Percentiles rank a stretch among this genome's conserved stretches.
These are phyloP conservation scores for Morpho achilles DNA, from an alignment of 2,888 invertebrate genomes.

Conservation along the genomic window DNA sequence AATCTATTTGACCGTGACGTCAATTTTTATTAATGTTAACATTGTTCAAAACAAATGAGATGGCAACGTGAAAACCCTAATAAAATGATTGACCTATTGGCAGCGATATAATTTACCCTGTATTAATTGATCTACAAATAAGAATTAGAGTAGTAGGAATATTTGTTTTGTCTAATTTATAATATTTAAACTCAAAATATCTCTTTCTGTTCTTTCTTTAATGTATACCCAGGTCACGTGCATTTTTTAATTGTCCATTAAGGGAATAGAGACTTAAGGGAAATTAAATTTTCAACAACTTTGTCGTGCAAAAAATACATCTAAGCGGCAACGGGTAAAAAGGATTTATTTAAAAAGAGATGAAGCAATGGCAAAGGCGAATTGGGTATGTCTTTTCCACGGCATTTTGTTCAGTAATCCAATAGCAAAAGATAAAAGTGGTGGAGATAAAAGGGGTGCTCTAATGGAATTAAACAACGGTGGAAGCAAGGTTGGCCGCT, in stretches of 20 bases:
- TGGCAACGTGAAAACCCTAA: conserved; percentile 43
- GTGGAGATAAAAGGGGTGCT: conserved; percentile 75
- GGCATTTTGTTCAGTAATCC: conserved; percentile 73
- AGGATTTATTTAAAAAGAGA: conserved; percentile 49
- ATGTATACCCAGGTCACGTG: no score
- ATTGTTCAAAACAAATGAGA: conserved; percentile 13
- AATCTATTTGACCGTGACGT: conserved; percentile 18
- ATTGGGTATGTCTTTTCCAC: conserved; percentile 71
- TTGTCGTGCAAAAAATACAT: conserved; percentile 28
- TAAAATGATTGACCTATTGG: conserved; percentile 49
- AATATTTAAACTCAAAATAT: no score
- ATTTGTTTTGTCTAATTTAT: no score
- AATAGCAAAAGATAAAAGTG: conserved; percentile 75
- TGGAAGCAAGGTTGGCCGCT: conserved; percentile 31
- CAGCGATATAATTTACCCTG: conserved; percentile 49
- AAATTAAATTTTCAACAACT: conserved; percentile 8
- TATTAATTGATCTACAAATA: conserved; percentile 58
- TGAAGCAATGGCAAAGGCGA: conserved; percentile 52
- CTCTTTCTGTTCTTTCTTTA: no score
- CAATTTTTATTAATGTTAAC: conserved; percentile 16
- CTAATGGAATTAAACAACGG: conserved; percentile 77
- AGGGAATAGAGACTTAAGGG: no score
- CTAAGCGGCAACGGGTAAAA: conserved; percentile 35
- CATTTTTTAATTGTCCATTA: conserved; percentile 1
- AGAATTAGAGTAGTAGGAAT: not conserved